Percentiles rank a stretch among this genome's conserved stretches.
Evolutionary conservation across 2,113 vertebrate species (phyloP).

Genomic region (Gasterosteus nipponicus): DNA sequence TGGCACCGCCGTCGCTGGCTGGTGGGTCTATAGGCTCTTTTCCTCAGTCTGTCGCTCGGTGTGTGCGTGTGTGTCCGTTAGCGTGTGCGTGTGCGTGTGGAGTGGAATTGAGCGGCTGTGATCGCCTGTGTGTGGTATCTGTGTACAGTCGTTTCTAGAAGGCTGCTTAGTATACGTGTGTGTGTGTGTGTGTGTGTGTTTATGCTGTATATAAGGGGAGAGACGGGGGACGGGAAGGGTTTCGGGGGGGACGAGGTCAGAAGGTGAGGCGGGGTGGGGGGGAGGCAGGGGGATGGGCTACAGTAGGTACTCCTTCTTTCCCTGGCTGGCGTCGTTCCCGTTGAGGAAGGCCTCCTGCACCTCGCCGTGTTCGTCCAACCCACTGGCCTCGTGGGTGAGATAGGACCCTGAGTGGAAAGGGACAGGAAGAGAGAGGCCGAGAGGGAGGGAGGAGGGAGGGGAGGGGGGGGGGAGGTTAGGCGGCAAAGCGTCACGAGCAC

Average conservation of each 20-base stretch:
- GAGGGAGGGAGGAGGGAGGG: slow-evolving; percentile 53
- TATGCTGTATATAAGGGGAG: slow-evolving; percentile 66
- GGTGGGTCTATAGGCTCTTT: slow-evolving; percentile 60
- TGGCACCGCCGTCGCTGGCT: slow-evolving; percentile 72
- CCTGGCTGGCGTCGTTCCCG: slow-evolving; percentile 89
- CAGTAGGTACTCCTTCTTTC: slow-evolving; percentile 96
- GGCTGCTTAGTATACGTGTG: slow-evolving; percentile 63
- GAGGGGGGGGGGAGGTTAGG: slow-evolving; percentile 72
- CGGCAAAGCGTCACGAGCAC: slow-evolving; percentile 66
- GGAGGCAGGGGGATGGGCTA: slow-evolving; percentile 70
- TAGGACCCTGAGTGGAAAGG: slow-evolving; percentile 85
- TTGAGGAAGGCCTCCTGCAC: slow-evolving; percentile 94
- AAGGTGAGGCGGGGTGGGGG: slow-evolving; percentile 45
- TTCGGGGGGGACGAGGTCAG: slow-evolving; percentile 58
- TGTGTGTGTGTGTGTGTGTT: slow-evolving; percentile 46
- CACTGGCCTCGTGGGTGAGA: slow-evolving; percentile 93
- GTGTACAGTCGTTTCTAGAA: slow-evolving; percentile 76
- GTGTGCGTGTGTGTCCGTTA: slow-evolving; percentile 4
- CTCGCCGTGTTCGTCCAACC: slow-evolving; percentile 92
- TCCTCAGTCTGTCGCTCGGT: slow-evolving; percentile 44
- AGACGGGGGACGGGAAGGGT: slow-evolving; percentile 36
- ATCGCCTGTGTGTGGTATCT: slow-evolving; percentile 66
- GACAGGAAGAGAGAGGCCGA: slow-evolving; percentile 25
- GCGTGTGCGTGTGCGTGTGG: slow-evolving; percentile 15
- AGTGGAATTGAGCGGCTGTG: slow-evolving; percentile 53